phyloP scores from a whole-genome alignment of 2,888 invertebrate genomes.

The Sipunculus nudus region DNA sequence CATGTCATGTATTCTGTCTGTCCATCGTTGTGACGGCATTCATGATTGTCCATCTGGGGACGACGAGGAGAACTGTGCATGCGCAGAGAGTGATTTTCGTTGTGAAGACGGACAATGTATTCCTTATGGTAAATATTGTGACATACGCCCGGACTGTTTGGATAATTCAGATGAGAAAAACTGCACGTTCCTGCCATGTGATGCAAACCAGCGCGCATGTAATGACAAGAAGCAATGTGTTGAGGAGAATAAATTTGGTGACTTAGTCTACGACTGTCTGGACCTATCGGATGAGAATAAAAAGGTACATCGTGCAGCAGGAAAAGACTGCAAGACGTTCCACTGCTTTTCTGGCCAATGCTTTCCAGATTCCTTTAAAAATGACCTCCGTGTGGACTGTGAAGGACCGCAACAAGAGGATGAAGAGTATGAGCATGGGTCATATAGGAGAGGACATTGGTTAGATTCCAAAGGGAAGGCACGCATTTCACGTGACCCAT shows the following conservation, averaged over 20 bases:
- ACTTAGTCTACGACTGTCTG: neutral
- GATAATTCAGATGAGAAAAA: neutral
- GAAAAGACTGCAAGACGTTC: neutral
- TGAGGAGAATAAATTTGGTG: neutral
- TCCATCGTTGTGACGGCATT: neutral
- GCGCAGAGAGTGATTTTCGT: neutral
- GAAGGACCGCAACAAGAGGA: neutral
- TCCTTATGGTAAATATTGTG: neutral
- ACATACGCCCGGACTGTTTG: neutral
- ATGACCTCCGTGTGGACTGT: neutral
- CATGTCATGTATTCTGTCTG: neutral
- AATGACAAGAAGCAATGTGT: neutral
- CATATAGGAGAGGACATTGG: too few species aligned
- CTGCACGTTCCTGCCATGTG: neutral
- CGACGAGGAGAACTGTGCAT: neutral
- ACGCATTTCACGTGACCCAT: too few species aligned
- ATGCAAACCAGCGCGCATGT: neutral
- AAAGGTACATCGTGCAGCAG: too few species aligned
- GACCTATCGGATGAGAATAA: neutral
- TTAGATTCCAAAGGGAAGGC: too few species aligned
- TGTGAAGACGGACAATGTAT: neutral
- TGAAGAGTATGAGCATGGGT: neutral
- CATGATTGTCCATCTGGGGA: neutral
- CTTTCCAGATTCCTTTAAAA: neutral
- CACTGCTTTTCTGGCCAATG: neutral